phyloP scores from a whole-genome alignment of 2,797 vertebrate genomes.

The Podarcis lilfordi region DNA sequence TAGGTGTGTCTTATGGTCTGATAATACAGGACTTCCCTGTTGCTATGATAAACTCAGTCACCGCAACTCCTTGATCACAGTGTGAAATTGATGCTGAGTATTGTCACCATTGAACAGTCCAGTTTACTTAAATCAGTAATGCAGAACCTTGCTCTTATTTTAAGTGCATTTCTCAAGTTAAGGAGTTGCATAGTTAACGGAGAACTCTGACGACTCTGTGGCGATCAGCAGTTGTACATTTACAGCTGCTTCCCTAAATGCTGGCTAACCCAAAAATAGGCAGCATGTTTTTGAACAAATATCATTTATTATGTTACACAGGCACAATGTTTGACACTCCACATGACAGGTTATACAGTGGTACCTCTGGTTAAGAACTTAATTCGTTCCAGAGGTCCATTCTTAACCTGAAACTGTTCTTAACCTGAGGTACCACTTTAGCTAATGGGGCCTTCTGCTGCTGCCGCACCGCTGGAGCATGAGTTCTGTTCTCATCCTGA shows the following conservation, averaged over 20 bases:
- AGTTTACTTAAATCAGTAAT: slow-evolving; percentile 20
- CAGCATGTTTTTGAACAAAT: slow-evolving; percentile 1
- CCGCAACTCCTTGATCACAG: slow-evolving; percentile 40
- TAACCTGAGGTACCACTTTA: no score
- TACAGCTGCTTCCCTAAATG: slow-evolving; percentile 24
- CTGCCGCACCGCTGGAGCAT: fast-evolving
- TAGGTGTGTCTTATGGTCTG: no score
- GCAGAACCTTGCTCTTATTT: slow-evolving; percentile 26
- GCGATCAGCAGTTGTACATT: slow-evolving; percentile 23
- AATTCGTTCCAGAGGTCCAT: no score
- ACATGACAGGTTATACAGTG: background rate
- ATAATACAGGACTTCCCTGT: background rate
- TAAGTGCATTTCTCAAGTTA: slow-evolving; percentile 10
- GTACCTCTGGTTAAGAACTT: no score
- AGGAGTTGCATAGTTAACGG: slow-evolving; percentile 20
- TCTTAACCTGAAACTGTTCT: no score
- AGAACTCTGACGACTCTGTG: slow-evolving; percentile 32
- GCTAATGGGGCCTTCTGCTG: no score
- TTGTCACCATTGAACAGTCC: no score
- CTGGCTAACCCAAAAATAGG: slow-evolving; percentile 9
- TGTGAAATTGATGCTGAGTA: slow-evolving; percentile 34
- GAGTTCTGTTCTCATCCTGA: no score
- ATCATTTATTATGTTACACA: slow-evolving; percentile 27
- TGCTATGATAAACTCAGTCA: slow-evolving; percentile 49
- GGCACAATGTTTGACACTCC: slow-evolving; percentile 52